Evolutionary conservation across 1,140 invertebrate genomes (phyloP).

Genomic region (Vollenhovia emeryi): DNA sequence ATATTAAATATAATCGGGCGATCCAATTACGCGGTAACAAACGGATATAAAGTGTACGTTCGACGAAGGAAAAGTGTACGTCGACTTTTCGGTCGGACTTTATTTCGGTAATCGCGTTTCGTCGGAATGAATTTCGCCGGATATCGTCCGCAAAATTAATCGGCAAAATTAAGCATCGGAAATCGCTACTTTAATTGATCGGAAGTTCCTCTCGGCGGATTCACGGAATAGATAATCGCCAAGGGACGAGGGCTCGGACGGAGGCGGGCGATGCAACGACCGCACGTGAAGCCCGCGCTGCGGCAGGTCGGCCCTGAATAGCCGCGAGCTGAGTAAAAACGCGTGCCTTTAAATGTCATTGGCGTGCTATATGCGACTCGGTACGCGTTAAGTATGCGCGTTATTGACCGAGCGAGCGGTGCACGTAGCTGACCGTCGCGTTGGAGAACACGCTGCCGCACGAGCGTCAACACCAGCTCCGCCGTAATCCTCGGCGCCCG

Average conservation of each 20-base stretch:
- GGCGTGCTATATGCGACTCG: conserved; percentile 30
- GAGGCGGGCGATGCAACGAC: neutral
- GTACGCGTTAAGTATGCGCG: conserved; percentile 31
- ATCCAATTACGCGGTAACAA: no score
- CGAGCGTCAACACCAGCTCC: neutral
- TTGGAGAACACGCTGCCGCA: neutral
- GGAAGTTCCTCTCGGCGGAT: no score
- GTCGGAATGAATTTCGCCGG: no score
- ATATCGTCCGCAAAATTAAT: no score
- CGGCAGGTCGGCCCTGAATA: neutral
- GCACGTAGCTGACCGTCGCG: conserved; percentile 19
- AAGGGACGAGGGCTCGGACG: neutral
- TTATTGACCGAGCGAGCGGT: conserved; percentile 42
- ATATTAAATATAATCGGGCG: no score
- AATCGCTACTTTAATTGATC: no score
- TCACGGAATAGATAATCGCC: neutral
- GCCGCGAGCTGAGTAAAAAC: neutral
- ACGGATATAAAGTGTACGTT: no score
- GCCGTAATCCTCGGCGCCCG: neutral
- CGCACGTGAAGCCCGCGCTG: conserved; percentile 2
- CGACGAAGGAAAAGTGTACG: no score
- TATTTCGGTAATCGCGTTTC: no score
- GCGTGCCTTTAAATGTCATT: conserved; percentile 42
- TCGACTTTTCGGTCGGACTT: no score
- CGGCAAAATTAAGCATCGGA: no score